Evolutionary conservation across 92 coral and sea anemone genomes (phyloP).

Genomic region (Zoanthus gigantus): DNA sequence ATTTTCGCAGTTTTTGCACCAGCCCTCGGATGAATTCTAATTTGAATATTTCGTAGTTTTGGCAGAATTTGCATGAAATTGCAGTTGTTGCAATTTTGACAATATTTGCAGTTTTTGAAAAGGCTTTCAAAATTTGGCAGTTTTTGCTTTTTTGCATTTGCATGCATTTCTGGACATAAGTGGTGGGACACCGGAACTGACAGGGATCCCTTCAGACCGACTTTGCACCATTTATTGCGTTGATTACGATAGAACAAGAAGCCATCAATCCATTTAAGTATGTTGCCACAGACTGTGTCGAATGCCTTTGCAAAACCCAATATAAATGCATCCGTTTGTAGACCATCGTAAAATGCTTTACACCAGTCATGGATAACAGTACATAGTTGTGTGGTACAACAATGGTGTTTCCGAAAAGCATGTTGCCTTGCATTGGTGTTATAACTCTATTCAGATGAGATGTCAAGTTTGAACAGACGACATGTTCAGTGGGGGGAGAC

Average conservation of each 20-base stretch:
- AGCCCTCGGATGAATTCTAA: too few species aligned
- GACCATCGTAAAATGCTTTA: neutral
- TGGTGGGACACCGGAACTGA: slow-evolving; percentile 12
- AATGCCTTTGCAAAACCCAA: slow-evolving; percentile 16
- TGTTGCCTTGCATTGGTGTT: neutral
- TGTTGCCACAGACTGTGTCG: neutral
- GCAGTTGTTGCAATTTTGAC: too few species aligned
- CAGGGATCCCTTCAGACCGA: neutral
- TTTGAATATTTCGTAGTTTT: too few species aligned
- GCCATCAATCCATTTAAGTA: neutral
- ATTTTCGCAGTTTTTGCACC: too few species aligned
- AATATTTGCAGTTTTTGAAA: too few species aligned
- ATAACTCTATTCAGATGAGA: neutral
- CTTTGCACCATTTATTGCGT: slow-evolving; percentile 3
- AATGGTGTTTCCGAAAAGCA: slow-evolving; percentile 4
- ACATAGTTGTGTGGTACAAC: slow-evolving; percentile 23
- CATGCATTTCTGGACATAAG: too few species aligned
- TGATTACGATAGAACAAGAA: neutral
- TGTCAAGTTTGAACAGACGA: neutral
- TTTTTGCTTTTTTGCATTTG: too few species aligned
- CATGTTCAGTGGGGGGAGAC: neutral
- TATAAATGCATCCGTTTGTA: slow-evolving; percentile 2
- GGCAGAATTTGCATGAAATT: too few species aligned
- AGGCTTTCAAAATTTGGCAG: too few species aligned
- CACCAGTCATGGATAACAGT: slow-evolving; percentile 24